Conservation (phyloP, 2,888 invertebrate species). For the Diloba caeruleocephala region DNA sequence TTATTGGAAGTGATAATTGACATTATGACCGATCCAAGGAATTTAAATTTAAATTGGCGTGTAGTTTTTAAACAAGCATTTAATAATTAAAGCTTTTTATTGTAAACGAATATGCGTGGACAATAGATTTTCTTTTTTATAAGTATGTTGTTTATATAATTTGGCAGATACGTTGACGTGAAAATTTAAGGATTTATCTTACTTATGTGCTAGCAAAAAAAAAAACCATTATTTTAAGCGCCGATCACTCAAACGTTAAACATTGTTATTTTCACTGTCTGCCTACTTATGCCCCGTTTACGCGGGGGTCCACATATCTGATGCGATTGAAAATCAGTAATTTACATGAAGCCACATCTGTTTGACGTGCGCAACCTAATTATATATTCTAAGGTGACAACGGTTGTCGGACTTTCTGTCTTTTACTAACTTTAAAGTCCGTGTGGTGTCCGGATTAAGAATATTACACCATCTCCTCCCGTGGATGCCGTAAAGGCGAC, state of each 20-base stretch:
- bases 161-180: slow-evolving; percentile 18
- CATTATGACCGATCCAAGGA: slow-evolving; percentile 81
- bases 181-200: slow-evolving; percentile 7
- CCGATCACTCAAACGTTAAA: neutral
- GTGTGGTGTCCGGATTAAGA: no score
- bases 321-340: no score
- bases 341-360: no score
- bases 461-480: no score
- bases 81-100: slow-evolving; percentile 43
- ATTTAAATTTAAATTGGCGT: slow-evolving; percentile 80
- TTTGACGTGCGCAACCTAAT: no score
- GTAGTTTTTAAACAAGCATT: slow-evolving; percentile 52
- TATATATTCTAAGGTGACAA: no score
- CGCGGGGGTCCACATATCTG: no score
- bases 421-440: no score
- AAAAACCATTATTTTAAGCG: slow-evolving; percentile 6
- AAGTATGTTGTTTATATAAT: slow-evolving; percentile 11
- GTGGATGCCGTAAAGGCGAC: no score
- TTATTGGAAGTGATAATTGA: slow-evolving; percentile 87
- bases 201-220: slow-evolving; percentile 29
- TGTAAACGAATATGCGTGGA: slow-evolving; percentile 18
- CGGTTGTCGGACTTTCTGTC: no score
- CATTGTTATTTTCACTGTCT: slow-evolving; percentile 39
- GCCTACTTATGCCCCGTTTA: no score
- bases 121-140: slow-evolving; percentile 5